Base-by-base conservation (phyloP, 2,888 invertebrate genomes). In the Melikaiella ostensackeni region DNA sequence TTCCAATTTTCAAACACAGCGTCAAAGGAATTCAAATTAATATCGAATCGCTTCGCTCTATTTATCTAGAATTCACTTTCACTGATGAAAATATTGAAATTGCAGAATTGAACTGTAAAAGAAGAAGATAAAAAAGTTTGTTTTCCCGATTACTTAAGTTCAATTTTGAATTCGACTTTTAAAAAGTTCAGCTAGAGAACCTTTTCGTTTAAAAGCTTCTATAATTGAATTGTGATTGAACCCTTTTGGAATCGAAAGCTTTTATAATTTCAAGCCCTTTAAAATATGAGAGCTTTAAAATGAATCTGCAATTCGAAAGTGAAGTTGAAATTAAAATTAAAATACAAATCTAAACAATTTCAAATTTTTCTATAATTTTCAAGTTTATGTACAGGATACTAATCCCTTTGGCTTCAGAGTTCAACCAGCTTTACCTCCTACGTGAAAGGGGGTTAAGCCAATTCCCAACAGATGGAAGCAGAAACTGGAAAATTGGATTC, bases 391-490 rank as follows among this genome's bases (percentile, higher is more conserved):
- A 50, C 19, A 50, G 50, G n/a, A n/a, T n/a, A 50, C 50, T 50
- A 30, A 30, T 50, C 50, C 27, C 46, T 50, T 70, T 50, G 50
- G 30, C 50, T 13, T 70, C 46, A 50, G 33, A 21, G 50, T 27
- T 70, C 38, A 70, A 70, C 9, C 66, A 50, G 30, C 70, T 30
- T 70, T 70, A 50, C 46, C 33, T 46, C 30, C n/a, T n/a, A 50
- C 19, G 46, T 30, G 5, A 30, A 70, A 50, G 11, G 66, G 66
- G 30, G 70, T 70, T 70, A 11, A 70, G 27, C 50, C 50, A 16
- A 30, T 70, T 30, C 27, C 70, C 50, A 19, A 11, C 50, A 70
- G 70, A 70, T 70, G 70, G 70, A 50, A 70, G 46, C 46, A 70
- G 70, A 30, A 30, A 50, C n/a, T 33, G n/a, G 42, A 19, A 70